Percentiles rank a stretch among this genome's conserved stretches.
These are phyloP conservation scores for Brachionus manjavacas DNA, from an alignment of 1,140 invertebrate genomes.

Conservation along the genomic window DNA sequence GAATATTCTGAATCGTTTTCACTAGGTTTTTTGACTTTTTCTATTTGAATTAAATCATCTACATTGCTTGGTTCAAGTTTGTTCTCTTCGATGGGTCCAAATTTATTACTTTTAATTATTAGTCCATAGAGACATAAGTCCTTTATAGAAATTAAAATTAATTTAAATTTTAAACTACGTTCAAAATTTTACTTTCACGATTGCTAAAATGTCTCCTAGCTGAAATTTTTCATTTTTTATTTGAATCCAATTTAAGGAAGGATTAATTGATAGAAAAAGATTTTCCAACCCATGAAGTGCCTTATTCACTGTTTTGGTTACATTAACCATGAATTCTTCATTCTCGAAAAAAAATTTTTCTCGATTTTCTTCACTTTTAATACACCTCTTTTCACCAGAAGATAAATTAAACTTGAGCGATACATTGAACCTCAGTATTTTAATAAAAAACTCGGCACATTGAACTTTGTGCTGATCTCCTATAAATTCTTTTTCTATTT, in stretches of 20 bases:
- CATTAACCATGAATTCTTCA: background rate
- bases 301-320: background rate
- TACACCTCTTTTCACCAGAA: too few species aligned
- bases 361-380: background rate
- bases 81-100: background rate
- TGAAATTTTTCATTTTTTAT: background rate
- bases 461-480: background rate
- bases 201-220: slow-evolving; percentile 1
- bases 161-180: background rate
- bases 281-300: background rate
- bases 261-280: background rate
- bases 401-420: background rate
- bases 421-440: background rate
- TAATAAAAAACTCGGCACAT: background rate
- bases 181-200: background rate
- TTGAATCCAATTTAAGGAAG: background rate
- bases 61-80: slow-evolving; percentile 16
- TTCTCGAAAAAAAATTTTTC: background rate
- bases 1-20: background rate
- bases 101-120: background rate
- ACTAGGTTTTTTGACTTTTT: background rate
- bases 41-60: background rate
- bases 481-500: background rate
- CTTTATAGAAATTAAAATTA: background rate
- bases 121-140: background rate